Base-by-base conservation (phyloP, 1,140 invertebrate genomes). In the Gryon sp. region DNA sequence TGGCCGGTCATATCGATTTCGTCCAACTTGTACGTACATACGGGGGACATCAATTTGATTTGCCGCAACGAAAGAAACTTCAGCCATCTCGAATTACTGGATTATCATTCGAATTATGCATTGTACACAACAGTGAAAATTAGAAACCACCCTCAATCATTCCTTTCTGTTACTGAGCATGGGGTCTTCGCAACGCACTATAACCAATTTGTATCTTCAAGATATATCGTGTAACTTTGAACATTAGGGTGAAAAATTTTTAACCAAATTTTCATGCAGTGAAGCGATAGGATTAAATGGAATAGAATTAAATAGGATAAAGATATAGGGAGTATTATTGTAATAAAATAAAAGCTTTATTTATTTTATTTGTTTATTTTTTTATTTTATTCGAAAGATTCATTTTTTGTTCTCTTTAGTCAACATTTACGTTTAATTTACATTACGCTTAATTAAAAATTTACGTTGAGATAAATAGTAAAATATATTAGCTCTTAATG, bases 11-110 rank as follows among this genome's bases (percentile, higher is more conserved):
- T 75, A 79, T 63, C 79, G 80, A 81, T 84, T 84, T 74, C 73
- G 66, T 73, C 72, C 60, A 72, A 53, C 79, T 76, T 74, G 76
- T 57, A 52, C 48, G 59, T 76, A 80, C 74, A 79, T 65, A 75
- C 53, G 30, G 48, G 41, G 79, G 68, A 82, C 78, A 82, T 83
- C 80, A 80, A 85, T 84, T 82, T 50, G 80, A 82, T 80, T 83
- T 80, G 32, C 38, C 14, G 14, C 36, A 9, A 16, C 12, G 55
- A 55, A 76, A 76, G 57, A 69, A 76, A 63, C 41, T 43, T 32
- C 32, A 18, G 41, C 32, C 28, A 59, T 63, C 50, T 50, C 63
- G 12, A 12, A 75, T 63, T 63, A 52, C 26, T 2, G 55, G 63
- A 69, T 76, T 76, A 69, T 36, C 19, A 26, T 48, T 24, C 7